These are phyloP conservation scores for Xylocopa sonorina DNA, from an alignment of 1,140 invertebrate species.

Conservation along the genomic window DNA sequence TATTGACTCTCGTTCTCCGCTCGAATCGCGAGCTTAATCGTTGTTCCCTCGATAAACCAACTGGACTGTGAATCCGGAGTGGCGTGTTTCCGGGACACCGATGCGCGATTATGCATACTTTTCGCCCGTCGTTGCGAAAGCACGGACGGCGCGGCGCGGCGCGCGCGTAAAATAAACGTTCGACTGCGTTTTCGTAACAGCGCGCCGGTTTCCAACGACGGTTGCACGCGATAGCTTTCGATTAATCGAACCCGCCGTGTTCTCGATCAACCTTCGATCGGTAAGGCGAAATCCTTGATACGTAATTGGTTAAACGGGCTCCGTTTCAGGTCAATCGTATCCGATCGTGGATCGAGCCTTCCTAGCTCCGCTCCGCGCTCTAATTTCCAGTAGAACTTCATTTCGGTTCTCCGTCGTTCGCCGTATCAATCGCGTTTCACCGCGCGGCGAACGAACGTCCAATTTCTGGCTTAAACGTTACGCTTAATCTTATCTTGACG, in stretches of 20 bases:
- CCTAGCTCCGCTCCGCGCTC: background rate
- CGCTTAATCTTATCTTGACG: no score
- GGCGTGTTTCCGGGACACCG: slow-evolving; percentile 38
- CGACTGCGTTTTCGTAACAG: background rate
- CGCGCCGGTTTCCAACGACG: background rate
- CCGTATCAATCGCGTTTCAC: background rate
- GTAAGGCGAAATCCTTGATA: slow-evolving; percentile 28
- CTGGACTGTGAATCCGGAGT: slow-evolving; percentile 55
- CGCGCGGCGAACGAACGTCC: no score
- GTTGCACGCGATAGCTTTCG: background rate
- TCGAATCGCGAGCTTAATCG: slow-evolving; percentile 30
- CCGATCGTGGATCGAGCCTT: background rate
- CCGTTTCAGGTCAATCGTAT: background rate
- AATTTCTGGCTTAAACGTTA: no score
- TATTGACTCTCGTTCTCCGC: slow-evolving; percentile 23
- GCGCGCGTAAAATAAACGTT: no score
- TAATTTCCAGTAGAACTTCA: slow-evolving; percentile 1
- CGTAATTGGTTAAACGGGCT: slow-evolving; percentile 28
- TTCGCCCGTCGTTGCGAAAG: background rate
- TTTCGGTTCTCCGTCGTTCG: background rate
- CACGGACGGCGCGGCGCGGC: no score
- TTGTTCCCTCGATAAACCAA: slow-evolving; percentile 32
- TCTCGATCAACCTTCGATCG: slow-evolving; percentile 8
- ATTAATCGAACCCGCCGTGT: slow-evolving; percentile 12
- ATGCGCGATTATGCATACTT: slow-evolving; percentile 18